phyloP scores from a whole-genome alignment of 1,140 invertebrate species.

The Streblospio benedicti region DNA sequence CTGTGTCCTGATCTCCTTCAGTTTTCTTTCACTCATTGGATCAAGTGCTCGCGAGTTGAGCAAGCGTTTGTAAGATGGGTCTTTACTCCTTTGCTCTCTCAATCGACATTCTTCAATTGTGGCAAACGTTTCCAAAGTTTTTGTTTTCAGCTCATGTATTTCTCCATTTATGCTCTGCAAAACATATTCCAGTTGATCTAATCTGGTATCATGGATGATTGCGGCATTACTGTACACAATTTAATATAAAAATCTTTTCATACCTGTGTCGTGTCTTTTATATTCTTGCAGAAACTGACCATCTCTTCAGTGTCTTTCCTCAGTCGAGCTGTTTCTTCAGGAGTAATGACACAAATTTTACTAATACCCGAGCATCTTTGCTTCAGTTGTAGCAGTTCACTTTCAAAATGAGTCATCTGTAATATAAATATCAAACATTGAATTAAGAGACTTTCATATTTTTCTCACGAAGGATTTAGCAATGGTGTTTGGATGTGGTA shows the following conservation, averaged over 20 bases:
- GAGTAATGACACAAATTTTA: constrained; percentile 47
- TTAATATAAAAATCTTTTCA: too few species aligned
- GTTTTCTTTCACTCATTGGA: constrained; percentile 36
- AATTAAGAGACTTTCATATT: too few species aligned
- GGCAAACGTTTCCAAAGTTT: constrained; percentile 36
- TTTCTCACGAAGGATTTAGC: too few species aligned
- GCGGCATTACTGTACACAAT: too few species aligned
- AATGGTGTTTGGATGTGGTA: too few species aligned
- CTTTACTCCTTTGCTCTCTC: constrained; percentile 32
- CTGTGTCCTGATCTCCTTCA: constrained; percentile 35
- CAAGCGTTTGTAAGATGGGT: constrained; percentile 37
- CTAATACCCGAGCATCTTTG: constrained; percentile 11
- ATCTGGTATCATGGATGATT: too few species aligned
- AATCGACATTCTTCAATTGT: constrained; percentile 40
- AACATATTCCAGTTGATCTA: too few species aligned
- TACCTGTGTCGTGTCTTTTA: constrained; percentile 50
- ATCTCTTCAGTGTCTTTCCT: constrained; percentile 43
- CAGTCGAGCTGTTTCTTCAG: constrained; percentile 52
- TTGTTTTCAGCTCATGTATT: constrained; percentile 29
- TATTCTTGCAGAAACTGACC: constrained; percentile 49
- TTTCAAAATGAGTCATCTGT: constrained; percentile 57
- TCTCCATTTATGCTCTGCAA: constrained; percentile 37
- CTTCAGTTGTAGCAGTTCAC: constrained; percentile 55
- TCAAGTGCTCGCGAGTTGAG: constrained; percentile 12
- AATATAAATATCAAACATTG: constrained; percentile 20